Evolutionary conservation across 2,797 vertebrate genomes (phyloP), one percentile per base, ranked within the genome.

Genomic region (Adrianichthys oophorus): DNA sequence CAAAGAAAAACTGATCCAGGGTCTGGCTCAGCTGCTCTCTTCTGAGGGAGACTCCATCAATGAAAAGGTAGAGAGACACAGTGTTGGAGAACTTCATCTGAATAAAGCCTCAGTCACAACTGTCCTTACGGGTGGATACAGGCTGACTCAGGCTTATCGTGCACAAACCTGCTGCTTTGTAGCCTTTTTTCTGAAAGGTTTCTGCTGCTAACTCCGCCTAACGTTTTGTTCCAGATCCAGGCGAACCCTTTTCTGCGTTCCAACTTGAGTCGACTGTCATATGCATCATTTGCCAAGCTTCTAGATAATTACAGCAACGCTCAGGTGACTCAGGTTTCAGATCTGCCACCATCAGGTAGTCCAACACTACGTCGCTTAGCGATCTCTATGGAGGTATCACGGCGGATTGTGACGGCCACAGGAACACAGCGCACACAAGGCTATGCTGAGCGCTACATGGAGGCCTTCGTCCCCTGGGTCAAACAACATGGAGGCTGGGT

Each of bases 401-500:
- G 94, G 1, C 90, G 93, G 0, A 93, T 95, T 2, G 89, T 93
- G 3, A 90, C 92, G 0, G 92, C 95, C 1, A 94, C 91, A 0
- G 94, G 94, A 26, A 52, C 89, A 0, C 91, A 93, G 52, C 92
- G 91, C 49, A 88, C 94, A 51, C 85, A 93, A 56, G 92, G 92
- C 32, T 93, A 89, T 6, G 92, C 92, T 1, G 85, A 92, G 52
- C 73, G 78, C 54, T 94, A 94, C 78, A 94, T 97, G 91, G 93
- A 95, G 72, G 94, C 76, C 68, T 97, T 95, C n/a, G 68, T 86
- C 1, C 94, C 94, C 0, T 96, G 94, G 94, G 84, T 96, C 6
- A 94, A 93, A 82, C 90, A 87, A 41, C 91, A 93, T 0, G 95
- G 95, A 44, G 95, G 95, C 83, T 96, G 95, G 95, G 95, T 96